Conservation (phyloP, 2,888 invertebrate species). For the Cheilosia vulpina region DNA sequence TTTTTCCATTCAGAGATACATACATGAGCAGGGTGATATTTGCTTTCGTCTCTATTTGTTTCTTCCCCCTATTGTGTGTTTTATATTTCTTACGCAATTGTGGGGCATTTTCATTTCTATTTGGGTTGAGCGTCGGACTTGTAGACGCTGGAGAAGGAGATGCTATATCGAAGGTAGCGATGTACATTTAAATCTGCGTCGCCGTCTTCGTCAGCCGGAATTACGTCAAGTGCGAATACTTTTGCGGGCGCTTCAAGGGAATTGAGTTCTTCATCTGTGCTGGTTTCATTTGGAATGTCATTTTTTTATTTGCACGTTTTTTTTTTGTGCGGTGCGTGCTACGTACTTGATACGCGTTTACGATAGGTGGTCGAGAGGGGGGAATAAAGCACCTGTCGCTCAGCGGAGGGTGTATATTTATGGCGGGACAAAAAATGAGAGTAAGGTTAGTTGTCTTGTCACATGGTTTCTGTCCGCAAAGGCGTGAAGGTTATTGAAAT, state of each 20-base stretch:
- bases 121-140: slow-evolving; percentile 13
- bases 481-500: slow-evolving; percentile 47
- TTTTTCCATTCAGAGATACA: slow-evolving; percentile 42
- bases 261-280: slow-evolving; percentile 11
- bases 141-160: slow-evolving; percentile 1
- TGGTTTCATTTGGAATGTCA: slow-evolving; percentile 22
- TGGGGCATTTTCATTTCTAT: slow-evolving; percentile 25
- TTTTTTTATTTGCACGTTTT: neutral
- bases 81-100: slow-evolving; percentile 48
- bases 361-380: neutral
- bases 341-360: neutral
- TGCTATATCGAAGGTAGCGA: neutral
- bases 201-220: slow-evolving; percentile 17
- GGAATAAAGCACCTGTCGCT: slow-evolving; percentile 29
- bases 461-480: slow-evolving; percentile 11
- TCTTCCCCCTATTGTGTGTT: slow-evolving; percentile 2
- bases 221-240: slow-evolving; percentile 29
- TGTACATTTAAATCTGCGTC: slow-evolving; percentile 1
- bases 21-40: slow-evolving; percentile 33
- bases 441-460: slow-evolving; percentile 28
- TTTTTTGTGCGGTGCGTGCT: slow-evolving; percentile 7
- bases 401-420: neutral
- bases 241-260: neutral
- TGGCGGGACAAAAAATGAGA: slow-evolving; percentile 26
- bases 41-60: slow-evolving; percentile 31